These are phyloP conservation scores for Microcebus lehilahytsara DNA, from an alignment of 2,113 vertebrate species.

Conservation along the genomic window DNA sequence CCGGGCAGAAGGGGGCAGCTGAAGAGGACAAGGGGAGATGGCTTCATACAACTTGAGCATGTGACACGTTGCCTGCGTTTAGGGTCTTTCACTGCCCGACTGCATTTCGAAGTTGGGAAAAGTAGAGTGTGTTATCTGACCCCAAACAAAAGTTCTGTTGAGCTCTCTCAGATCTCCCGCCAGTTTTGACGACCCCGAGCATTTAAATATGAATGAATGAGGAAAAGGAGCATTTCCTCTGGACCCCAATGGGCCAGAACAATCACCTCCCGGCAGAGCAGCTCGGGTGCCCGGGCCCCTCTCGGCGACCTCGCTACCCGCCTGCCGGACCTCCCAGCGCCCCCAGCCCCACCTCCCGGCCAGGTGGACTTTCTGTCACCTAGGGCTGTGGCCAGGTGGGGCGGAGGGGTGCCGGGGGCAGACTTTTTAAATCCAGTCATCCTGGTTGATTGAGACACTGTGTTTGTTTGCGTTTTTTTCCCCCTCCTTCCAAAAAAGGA, in stretches of 20 bases:
- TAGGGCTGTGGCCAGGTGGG: background rate
- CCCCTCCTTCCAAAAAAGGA: constrained; percentile 51
- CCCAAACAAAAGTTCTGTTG: constrained; percentile 63
- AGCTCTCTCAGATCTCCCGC: constrained; percentile 62
- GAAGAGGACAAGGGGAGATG: background rate
- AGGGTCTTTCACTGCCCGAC: constrained; percentile 8
- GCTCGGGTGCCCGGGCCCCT: background rate
- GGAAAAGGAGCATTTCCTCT: constrained; percentile 42
- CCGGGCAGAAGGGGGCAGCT: background rate
- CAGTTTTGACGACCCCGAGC: constrained; percentile 58
- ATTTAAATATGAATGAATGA: constrained; percentile 72
- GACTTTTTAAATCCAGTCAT: background rate
- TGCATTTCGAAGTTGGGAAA: constrained; percentile 46
- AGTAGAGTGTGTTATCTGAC: constrained; percentile 40
- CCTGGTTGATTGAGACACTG: background rate
- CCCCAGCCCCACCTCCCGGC: background rate
- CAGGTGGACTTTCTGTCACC: background rate
- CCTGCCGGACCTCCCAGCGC: background rate
- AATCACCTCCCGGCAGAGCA: background rate
- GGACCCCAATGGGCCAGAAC: background rate
- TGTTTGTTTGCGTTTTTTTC: background rate
- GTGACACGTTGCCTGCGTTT: constrained; percentile 12
- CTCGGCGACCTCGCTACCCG: background rate
- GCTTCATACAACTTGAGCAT: background rate
- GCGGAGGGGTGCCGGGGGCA: background rate